Evolutionary conservation across 2,888 invertebrate species (phyloP), one percentile per base, ranked within the genome.

Genomic region (Brachynemurus nebulosus): DNA sequence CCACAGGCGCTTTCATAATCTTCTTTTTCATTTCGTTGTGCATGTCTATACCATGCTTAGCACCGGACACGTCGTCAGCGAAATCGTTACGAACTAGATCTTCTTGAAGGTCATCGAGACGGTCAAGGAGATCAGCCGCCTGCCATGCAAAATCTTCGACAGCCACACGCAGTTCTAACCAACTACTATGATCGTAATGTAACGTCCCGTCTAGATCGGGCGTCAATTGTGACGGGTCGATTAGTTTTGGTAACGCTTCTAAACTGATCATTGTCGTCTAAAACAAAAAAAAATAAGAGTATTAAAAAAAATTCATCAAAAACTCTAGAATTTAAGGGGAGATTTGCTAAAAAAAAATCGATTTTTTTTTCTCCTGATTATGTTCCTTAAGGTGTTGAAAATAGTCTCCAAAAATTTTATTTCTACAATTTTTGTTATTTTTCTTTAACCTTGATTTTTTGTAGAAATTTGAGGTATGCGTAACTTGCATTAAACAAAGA

Each of bases 101-200:
- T 61, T 92, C 91, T 60, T 92, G 88, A 50, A 95, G 71, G 59
- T 92, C 90, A 58, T 96, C 95, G 48, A 96, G 72, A 50, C 91
- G 77, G 62, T 92, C 91, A 48, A 95, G 72, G 50, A 95, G 73
- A 63, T 97, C 96, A 40, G 88, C 83, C 2, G 92, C 89, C 69
- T 92, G 91, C 91, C 93, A 95, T 56, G 88, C 83, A 64, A 96
- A 86, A 60, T 93, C 92, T 68, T 97, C 96, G 55, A 95, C 76
- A 45, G 91, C 90, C 66, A 93, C 67, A 65, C 97, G 74, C 50
- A 91, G 80, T 59, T 97, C 95, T 57, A 97, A 86, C 97, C 97
- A 98, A 61, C 89, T 90, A 53, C 89, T 80, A 69, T 97, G 95
- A 65, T 97, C 95, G 67, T 97, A 98, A 56, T 80, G 79, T 55